Conservation (phyloP, 2,888 invertebrate species). For the Pseudoips prasinana region DNA sequence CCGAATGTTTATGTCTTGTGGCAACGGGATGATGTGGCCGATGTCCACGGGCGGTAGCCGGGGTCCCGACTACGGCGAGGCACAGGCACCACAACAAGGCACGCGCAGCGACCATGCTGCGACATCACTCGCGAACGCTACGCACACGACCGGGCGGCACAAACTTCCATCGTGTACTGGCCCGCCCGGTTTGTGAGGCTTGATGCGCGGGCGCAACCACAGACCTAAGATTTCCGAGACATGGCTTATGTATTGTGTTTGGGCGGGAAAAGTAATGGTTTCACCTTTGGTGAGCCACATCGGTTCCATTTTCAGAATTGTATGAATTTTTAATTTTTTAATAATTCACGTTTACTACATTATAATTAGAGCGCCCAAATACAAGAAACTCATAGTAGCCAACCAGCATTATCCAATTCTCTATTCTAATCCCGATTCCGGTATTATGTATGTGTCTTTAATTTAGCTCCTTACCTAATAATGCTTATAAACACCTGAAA, state of each 20-base stretch:
- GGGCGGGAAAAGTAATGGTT: constrained; percentile 47
- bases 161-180: constrained; percentile 74
- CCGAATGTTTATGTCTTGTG: constrained; percentile 77
- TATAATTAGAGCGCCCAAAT: too few relatives aligned
- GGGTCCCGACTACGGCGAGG: constrained; percentile 49
- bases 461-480: too few relatives aligned
- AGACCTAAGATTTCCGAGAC: constrained; percentile 45
- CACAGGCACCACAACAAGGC: constrained; percentile 68
- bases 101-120: constrained; percentile 74
- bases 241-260: constrained; percentile 29
- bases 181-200: constrained; percentile 57
- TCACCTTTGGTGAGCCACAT: background rate
- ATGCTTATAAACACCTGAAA: too few relatives aligned
- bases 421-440: too few relatives aligned
- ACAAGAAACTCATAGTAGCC: too few relatives aligned
- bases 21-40: constrained; percentile 58
- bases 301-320: too few relatives aligned
- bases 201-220: constrained; percentile 64
- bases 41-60: constrained; percentile 53
- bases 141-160: constrained; percentile 65
- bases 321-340: too few relatives aligned
- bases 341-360: too few relatives aligned
- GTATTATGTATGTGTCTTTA: too few relatives aligned
- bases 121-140: constrained; percentile 70
- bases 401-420: too few relatives aligned